These are phyloP conservation scores for Eupithecia tripunctaria DNA, from an alignment of 2,888 invertebrate genomes.

Conservation along the genomic window DNA sequence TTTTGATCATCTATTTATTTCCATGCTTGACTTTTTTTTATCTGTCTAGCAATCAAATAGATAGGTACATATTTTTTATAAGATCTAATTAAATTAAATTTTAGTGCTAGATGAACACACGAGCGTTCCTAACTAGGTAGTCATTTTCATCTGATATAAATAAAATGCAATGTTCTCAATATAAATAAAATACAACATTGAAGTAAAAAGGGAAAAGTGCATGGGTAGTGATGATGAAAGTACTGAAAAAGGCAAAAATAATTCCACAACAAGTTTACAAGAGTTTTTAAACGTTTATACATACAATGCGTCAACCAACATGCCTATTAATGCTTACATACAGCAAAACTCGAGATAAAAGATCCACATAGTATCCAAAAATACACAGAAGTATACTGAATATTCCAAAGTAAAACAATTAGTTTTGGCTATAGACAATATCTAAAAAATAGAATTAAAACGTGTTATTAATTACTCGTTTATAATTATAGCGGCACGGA, in stretches of 20 bases:
- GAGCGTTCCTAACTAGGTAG: neutral
- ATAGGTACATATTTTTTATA: neutral
- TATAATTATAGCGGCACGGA: constrained; percentile 97
- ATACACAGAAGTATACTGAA: constrained; percentile 48
- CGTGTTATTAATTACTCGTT: constrained; percentile 89
- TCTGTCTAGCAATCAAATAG: neutral
- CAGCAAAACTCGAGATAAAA: constrained; percentile 56
- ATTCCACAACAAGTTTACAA: constrained; percentile 47
- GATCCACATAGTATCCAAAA: constrained; percentile 47
- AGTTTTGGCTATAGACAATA: constrained; percentile 68
- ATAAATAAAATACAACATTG: constrained; percentile 29
- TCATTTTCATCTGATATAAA: constrained; percentile 1
- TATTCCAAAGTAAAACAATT: constrained; percentile 52
- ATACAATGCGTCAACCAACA: constrained; percentile 71
- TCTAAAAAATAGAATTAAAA: constrained; percentile 67
- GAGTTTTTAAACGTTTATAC: constrained; percentile 26
- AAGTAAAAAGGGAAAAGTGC: constrained; percentile 44
- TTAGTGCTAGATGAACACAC: too few relatives aligned
- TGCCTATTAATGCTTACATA: constrained; percentile 76
- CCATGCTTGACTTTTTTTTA: neutral
- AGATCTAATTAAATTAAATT: neutral
- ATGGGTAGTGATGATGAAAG: constrained; percentile 66
- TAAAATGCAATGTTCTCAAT: constrained; percentile 19
- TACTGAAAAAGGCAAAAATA: constrained; percentile 60
- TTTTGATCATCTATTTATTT: neutral